Percentiles rank a stretch among this genome's conserved stretches.
Conservation (phyloP, 2,888 invertebrate genomes). For the Tricholauxania praeusta region DNA sequence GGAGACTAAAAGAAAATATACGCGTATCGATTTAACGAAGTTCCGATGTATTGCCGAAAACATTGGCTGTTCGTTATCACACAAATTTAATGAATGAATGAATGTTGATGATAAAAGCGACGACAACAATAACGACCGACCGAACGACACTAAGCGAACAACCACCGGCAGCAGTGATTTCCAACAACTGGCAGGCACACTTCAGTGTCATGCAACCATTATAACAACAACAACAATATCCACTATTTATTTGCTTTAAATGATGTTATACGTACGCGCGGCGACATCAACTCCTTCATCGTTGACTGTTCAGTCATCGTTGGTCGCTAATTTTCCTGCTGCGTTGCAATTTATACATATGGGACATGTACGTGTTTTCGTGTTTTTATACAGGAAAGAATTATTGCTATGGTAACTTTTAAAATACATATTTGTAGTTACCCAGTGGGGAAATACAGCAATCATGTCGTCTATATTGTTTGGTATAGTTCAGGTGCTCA, state of each 20-base stretch:
- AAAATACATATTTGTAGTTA: constrained; percentile 42
- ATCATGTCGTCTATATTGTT: too few species aligned
- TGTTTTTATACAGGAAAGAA: constrained; percentile 24
- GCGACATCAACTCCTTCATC: constrained; percentile 17
- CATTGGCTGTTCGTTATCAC: constrained; percentile 16
- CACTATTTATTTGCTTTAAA: constrained; percentile 14
- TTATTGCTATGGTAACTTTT: constrained; percentile 34
- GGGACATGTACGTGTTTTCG: constrained; percentile 33
- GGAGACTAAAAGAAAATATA: neutral
- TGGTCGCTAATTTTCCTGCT: constrained; percentile 27
- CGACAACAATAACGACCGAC: constrained; percentile 49
- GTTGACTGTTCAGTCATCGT: constrained; percentile 1
- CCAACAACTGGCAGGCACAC: constrained; percentile 27
- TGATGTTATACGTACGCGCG: constrained; percentile 25
- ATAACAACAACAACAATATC: constrained; percentile 11
- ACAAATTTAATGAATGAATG: constrained; percentile 39
- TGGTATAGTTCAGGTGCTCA: too few species aligned
- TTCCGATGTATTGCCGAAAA: neutral
- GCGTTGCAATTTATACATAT: constrained; percentile 27
- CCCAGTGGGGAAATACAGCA: too few species aligned
- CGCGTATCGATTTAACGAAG: neutral
- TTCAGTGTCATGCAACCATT: constrained; percentile 26
- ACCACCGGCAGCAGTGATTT: constrained; percentile 24
- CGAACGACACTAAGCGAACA: constrained; percentile 33
- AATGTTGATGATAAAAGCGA: constrained; percentile 36